Conservation (phyloP, 1,140 invertebrate genomes). For the Drosophila guanche region DNA sequence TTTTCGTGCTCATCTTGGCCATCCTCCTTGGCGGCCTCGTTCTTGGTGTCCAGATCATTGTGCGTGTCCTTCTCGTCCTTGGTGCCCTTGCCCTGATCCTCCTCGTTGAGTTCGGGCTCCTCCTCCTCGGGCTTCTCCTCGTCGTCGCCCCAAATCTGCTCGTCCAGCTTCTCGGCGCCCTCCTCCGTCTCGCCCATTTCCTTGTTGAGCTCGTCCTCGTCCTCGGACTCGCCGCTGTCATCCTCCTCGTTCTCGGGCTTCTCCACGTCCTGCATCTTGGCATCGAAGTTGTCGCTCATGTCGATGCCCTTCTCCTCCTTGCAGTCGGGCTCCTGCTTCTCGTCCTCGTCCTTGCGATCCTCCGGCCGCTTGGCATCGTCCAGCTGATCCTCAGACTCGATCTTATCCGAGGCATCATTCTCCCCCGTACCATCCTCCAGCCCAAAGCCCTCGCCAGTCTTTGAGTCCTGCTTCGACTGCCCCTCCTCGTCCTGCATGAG, state of each 20-base stretch:
- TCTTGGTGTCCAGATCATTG: constrained; percentile 87
- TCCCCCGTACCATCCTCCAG: constrained; percentile 96
- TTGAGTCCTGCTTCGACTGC: constrained; percentile 85
- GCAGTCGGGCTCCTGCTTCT: constrained; percentile 88
- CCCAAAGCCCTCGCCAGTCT: constrained; percentile 89
- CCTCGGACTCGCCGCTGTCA: constrained; percentile 87
- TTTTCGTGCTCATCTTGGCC: constrained; percentile 85
- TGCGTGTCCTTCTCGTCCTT: constrained; percentile 88
- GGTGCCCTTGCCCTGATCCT: constrained; percentile 88
- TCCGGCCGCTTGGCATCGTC: constrained; percentile 93
- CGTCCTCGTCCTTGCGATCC: constrained; percentile 85
- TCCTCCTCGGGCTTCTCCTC: constrained; percentile 88
- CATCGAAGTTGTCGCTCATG: constrained; percentile 85
- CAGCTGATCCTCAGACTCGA: constrained; percentile 91
- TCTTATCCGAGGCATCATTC: constrained; percentile 96
- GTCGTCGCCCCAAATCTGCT: constrained; percentile 95
- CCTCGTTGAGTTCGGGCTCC: constrained; percentile 86
- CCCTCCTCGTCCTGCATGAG: constrained; percentile 88
- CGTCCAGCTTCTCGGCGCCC: constrained; percentile 90
- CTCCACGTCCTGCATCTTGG: constrained; percentile 91
- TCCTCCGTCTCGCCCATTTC: constrained; percentile 97
- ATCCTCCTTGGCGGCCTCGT: constrained; percentile 84
- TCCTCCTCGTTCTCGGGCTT: constrained; percentile 86
- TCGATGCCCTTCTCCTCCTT: constrained; percentile 93
- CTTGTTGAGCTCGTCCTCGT: constrained; percentile 93